These are phyloP conservation scores for Himalopsyche kuldschensis DNA, from an alignment of 2,888 invertebrate species.

Conservation along the genomic window DNA sequence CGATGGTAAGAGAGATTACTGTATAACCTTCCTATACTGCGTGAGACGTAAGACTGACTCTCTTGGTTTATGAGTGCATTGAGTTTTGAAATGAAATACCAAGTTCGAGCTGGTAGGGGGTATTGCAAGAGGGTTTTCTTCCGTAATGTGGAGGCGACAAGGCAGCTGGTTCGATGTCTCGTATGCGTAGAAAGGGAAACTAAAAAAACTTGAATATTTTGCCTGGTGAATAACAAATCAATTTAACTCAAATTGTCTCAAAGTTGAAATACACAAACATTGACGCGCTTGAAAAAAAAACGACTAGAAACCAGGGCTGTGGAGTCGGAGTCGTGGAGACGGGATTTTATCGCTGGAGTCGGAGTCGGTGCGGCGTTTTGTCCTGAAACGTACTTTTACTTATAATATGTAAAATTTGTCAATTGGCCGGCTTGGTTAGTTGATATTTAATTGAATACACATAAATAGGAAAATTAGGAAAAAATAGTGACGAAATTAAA, in stretches of 20 bases:
- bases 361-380: no score
- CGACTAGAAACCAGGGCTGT: no score
- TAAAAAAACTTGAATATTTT: neutral
- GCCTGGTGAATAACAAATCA: neutral
- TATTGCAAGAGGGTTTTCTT: no score
- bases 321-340: no score
- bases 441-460: no score
- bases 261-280: neutral
- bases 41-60: neutral
- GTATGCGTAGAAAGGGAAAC: neutral
- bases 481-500: no score
- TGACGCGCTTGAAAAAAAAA: no score
- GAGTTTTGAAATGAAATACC: neutral
- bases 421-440: no score
- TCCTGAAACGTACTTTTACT: no score
- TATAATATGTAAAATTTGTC: no score
- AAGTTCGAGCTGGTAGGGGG: neutral
- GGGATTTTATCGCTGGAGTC: no score
- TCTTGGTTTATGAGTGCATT: neutral
- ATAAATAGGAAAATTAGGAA: no score
- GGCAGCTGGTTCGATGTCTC: neutral
- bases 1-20: neutral
- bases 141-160: neutral
- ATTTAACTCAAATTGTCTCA: neutral
- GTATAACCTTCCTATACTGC: neutral